Evolutionary conservation across 2,888 invertebrate species (phyloP).

Genomic region (Ceraclea dissimilis): DNA sequence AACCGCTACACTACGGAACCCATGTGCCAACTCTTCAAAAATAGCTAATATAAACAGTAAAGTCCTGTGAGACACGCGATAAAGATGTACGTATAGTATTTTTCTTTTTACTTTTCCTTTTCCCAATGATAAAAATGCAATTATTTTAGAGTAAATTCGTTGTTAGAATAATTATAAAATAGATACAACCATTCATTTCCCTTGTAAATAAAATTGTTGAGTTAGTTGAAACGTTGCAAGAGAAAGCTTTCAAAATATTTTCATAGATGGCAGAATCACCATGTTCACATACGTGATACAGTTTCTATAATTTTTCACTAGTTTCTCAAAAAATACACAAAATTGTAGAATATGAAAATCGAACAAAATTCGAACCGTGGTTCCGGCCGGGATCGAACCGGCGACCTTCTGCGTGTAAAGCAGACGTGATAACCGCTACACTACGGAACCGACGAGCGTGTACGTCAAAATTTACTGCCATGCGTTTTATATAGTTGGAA

Average conservation of each 20-base stretch:
- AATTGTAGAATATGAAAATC: too few relatives aligned
- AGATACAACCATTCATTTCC: too few relatives aligned
- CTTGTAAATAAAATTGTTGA: too few relatives aligned
- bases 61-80: too few relatives aligned
- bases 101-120: too few relatives aligned
- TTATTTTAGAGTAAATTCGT: too few relatives aligned
- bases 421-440: conserved; percentile 75
- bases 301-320: not conserved
- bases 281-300: not conserved
- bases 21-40: not conserved
- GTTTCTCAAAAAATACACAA: too few relatives aligned
- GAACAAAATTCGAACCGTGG: conserved; percentile 12
- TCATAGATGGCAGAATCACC: not conserved
- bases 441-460: conserved; percentile 47
- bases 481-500: too few relatives aligned
- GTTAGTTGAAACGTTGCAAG: too few relatives aligned
- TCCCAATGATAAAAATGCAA: too few relatives aligned
- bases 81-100: too few relatives aligned
- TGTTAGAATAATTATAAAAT: too few relatives aligned
- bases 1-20: conserved; percentile 69
- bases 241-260: not conserved
- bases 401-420: conserved; percentile 72
- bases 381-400: conserved; percentile 66
- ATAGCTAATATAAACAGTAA: not conserved
- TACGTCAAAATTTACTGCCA: not conserved